Evolutionary conservation across 2,888 invertebrate genomes (phyloP).

Genomic region (Mythimna impura): DNA sequence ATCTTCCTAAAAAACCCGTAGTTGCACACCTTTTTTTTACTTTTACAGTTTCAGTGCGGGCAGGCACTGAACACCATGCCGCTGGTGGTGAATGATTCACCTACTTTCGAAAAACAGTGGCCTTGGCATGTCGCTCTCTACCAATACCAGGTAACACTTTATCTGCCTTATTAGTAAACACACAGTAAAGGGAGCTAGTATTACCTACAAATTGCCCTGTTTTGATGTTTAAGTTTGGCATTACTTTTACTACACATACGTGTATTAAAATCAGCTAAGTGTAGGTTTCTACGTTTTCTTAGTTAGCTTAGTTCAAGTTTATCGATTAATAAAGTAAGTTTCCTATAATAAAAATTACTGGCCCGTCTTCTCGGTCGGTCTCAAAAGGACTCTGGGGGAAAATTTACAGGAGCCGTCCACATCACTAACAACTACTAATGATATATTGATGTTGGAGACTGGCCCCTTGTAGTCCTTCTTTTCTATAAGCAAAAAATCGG

Average conservation of each 20-base stretch:
- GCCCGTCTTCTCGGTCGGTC: not conserved
- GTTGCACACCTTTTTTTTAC: not conserved
- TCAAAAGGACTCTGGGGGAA: not conserved
- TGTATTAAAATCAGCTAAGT: not conserved
- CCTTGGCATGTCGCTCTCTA: constrained; percentile 93
- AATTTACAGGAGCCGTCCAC: not conserved
- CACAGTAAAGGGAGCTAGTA: too few relatives aligned
- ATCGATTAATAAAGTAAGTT: not conserved
- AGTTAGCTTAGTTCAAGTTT: too few relatives aligned
- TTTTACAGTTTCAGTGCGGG: constrained; percentile 85
- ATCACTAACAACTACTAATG: not conserved
- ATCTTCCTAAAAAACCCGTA: too few relatives aligned
- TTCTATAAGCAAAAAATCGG: not conserved
- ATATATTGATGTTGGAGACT: too few relatives aligned
- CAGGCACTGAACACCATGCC: constrained; percentile 88
- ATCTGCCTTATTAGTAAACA: not conserved
- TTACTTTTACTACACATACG: too few relatives aligned
- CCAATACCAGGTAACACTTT: constrained; percentile 86
- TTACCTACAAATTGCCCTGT: too few relatives aligned
- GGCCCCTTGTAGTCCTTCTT: not conserved
- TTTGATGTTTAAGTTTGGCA: too few relatives aligned
- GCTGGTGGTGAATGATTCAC: constrained; percentile 90
- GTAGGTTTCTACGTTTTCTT: too few relatives aligned
- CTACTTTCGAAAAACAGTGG: constrained; percentile 91
- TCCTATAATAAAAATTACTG: too few relatives aligned